Percentiles rank a stretch among this genome's conserved stretches.
phyloP scores from a whole-genome alignment of 2,888 invertebrate species.

The Pseudococcus jackbeardsleyi region DNA sequence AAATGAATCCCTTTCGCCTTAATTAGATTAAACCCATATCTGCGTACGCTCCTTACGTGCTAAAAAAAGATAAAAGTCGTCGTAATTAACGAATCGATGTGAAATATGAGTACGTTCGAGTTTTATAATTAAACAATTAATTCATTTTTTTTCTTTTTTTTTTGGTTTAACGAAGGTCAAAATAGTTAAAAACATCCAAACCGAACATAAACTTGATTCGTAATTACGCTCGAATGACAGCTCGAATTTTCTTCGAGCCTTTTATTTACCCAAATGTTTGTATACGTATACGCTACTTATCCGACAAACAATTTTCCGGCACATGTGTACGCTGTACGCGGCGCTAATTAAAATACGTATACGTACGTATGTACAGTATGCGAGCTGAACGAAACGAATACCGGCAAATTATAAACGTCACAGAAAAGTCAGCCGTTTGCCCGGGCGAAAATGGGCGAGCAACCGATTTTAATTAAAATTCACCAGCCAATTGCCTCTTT shows the following conservation, averaged over 20 bases:
- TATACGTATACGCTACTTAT: slow-evolving; percentile 2
- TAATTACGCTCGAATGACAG: slow-evolving; percentile 50
- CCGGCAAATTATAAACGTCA: slow-evolving; percentile 51
- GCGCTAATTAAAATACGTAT: slow-evolving; percentile 54
- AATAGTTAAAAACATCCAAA: slow-evolving; percentile 55
- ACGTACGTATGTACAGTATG: not conserved
- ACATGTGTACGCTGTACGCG: not conserved
- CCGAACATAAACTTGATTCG: slow-evolving; percentile 48
- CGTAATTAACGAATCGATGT: slow-evolving; percentile 54
- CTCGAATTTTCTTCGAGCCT: slow-evolving; percentile 50
- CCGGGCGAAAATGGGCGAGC: slow-evolving; percentile 11
- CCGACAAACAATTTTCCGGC: slow-evolving; percentile 33
- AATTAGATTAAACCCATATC: not conserved
- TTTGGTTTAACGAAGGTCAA: slow-evolving; percentile 47
- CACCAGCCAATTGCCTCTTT: slow-evolving; percentile 20
- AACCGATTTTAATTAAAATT: slow-evolving; percentile 50
- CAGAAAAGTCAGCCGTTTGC: slow-evolving; percentile 32
- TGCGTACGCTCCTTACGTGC: not conserved
- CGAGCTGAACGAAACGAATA: not conserved
- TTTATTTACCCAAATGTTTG: slow-evolving; percentile 26
- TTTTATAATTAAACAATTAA: slow-evolving; percentile 57
- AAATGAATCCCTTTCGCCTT: not conserved
- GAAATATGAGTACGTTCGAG: slow-evolving; percentile 49
- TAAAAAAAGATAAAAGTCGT: slow-evolving; percentile 29
- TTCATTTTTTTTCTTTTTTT: slow-evolving; percentile 6